Evolutionary conservation across 2,888 invertebrate genomes (phyloP), one percentile per base, ranked within the genome.

Genomic region (Xestia c-nigrum): DNA sequence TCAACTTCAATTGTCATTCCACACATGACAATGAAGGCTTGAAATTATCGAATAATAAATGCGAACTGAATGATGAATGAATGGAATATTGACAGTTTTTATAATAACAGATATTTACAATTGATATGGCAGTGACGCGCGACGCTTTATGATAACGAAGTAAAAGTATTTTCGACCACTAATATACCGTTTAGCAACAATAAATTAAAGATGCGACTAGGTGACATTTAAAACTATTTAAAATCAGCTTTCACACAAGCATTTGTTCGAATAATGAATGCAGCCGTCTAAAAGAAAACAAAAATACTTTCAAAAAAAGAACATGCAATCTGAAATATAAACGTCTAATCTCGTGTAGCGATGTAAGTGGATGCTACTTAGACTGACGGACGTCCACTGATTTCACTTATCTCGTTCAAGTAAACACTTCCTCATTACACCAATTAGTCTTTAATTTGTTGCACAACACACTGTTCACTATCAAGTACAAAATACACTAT

Each of bases 391-490:
- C 66, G 38, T 72, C 63, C 31, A 84, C 76, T n/a, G 81, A 77
- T 84, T 84, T 84, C 84, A 84, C 77, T 84, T 80, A 76, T 76
- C 74, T 81, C 66, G 55, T 74, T 50, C 84, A 72, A 72, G 52
- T 77, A 84, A 84, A 77, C 74, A 76, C 63, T 77, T 81, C 84
- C 75, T 81, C 81, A 84, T 84, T 72, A 78, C 21, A 63, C 52
- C 77, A 85, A 84, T 84, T 84, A 84, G 57, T 75, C 31, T 76
- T 65, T 79, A 83, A 83, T 83, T 72, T 67, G 69, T 75, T 83
- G n/a, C 70, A 74, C 71, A 78, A 72, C 81, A 67, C 50, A 63
- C 57, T 72, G 50, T 61, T 76, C 63, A 63, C 59, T 59, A 71
- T 63, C 24, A 70, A 65, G 64, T 47, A 46, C 63, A 72, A 80